A percentile compares a stretch with the other conserved stretches of the same genome.
phyloP scores from a whole-genome alignment of 64 coral and sea anemone species.

The Stichodactyla helianthus region DNA sequence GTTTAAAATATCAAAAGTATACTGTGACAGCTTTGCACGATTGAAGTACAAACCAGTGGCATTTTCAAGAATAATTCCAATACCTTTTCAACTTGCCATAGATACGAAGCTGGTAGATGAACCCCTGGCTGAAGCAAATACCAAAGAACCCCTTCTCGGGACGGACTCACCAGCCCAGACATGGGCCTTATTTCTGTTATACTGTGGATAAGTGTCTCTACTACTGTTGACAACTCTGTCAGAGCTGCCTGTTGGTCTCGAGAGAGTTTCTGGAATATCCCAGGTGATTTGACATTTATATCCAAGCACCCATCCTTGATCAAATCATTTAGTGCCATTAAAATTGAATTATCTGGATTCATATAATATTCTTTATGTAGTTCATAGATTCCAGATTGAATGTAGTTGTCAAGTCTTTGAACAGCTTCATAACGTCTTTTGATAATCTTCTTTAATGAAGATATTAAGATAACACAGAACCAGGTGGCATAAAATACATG shows the following conservation, averaged over 20 bases:
- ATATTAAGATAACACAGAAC: slow-evolving; percentile 70
- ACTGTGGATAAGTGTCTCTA: slow-evolving; percentile 62
- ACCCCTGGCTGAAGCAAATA: slow-evolving; percentile 48
- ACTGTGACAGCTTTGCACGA: no score
- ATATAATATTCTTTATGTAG: slow-evolving; percentile 55
- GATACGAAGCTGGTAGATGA: slow-evolving; percentile 40
- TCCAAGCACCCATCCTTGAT: slow-evolving; percentile 52
- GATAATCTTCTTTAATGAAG: slow-evolving; percentile 21
- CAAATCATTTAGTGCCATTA: slow-evolving; percentile 31
- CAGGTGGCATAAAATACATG: slow-evolving; percentile 71
- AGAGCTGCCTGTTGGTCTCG: slow-evolving; percentile 48
- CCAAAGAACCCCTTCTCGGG: slow-evolving; percentile 69
- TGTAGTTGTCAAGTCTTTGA: slow-evolving; percentile 45
- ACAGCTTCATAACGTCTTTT: slow-evolving; percentile 40
- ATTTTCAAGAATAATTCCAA: not conserved
- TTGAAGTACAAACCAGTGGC: no score
- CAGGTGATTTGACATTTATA: slow-evolving; percentile 61
- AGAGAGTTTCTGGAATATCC: slow-evolving; percentile 66
- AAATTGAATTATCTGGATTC: slow-evolving; percentile 30
- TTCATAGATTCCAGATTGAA: slow-evolving; percentile 51
- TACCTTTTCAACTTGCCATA: slow-evolving; percentile 89
- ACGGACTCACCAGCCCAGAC: slow-evolving; percentile 46
- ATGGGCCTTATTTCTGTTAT: slow-evolving; percentile 36
- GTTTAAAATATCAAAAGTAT: no score
- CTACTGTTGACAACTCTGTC: slow-evolving; percentile 50